Evolutionary conservation across 2,888 invertebrate species (phyloP).

Genomic region (Leuctra nigra): DNA sequence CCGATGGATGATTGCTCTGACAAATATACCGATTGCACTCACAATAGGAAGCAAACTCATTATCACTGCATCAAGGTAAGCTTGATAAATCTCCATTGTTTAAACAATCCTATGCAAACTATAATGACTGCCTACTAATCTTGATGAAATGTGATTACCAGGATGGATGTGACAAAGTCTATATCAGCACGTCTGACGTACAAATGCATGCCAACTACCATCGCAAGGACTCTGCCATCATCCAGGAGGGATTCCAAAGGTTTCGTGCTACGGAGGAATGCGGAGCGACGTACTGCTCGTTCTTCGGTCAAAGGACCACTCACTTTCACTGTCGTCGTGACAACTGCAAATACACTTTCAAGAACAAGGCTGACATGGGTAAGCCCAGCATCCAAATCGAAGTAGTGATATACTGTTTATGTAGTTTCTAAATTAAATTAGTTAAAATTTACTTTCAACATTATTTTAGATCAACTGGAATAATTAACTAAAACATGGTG

Average conservation of each 20-base stretch:
- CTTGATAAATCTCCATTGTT: not conserved
- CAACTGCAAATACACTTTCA: slow-evolving; percentile 92
- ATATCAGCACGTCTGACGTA: slow-evolving; percentile 97
- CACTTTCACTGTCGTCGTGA: slow-evolving; percentile 94
- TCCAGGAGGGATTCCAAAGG: slow-evolving; percentile 95
- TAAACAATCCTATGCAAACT: not conserved
- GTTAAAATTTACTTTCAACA: too few relatives aligned
- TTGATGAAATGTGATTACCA: slow-evolving; percentile 32
- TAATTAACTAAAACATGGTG: too few relatives aligned
- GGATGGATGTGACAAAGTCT: slow-evolving; percentile 79
- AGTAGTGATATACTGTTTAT: too few relatives aligned
- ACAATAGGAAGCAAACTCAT: slow-evolving; percentile 91
- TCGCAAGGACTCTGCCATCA: slow-evolving; percentile 94
- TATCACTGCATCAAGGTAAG: slow-evolving; percentile 91
- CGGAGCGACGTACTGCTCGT: slow-evolving; percentile 82
- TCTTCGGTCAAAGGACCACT: slow-evolving; percentile 90
- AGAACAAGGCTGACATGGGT: slow-evolving; percentile 99
- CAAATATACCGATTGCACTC: slow-evolving; percentile 76
- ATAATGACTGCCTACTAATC: not conserved
- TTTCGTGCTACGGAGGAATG: slow-evolving; percentile 96
- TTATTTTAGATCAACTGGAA: too few relatives aligned
- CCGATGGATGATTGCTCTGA: slow-evolving; percentile 92
- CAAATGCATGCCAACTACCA: slow-evolving; percentile 99
- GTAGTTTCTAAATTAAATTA: too few relatives aligned
- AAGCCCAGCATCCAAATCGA: too few relatives aligned